Percentiles rank a stretch among this genome's conserved stretches.
phyloP scores from a whole-genome alignment of 1,140 invertebrate species.

The Cephus cinctus region DNA sequence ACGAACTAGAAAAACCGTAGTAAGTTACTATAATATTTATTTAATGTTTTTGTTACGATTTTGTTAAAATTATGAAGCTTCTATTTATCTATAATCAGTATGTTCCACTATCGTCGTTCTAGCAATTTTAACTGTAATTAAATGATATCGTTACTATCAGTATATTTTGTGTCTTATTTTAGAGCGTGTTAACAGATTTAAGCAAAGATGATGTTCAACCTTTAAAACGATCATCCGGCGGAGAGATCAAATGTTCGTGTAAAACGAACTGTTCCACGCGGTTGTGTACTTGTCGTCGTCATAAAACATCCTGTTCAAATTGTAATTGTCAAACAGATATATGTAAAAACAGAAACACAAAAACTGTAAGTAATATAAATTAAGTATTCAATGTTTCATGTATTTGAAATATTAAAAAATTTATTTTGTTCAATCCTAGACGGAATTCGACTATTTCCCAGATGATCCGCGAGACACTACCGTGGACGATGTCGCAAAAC shows the following conservation, averaged over 20 bases:
- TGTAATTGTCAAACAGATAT: slow-evolving; percentile 58
- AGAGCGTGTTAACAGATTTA: slow-evolving; percentile 8
- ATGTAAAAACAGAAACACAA: slow-evolving; percentile 53
- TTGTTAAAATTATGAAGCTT: not conserved
- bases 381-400: too few relatives aligned
- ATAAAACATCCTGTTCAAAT: slow-evolving; percentile 46
- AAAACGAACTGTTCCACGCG: slow-evolving; percentile 60
- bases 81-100: not conserved
- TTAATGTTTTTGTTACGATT: not conserved
- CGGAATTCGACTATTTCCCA: too few relatives aligned
- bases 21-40: slow-evolving; percentile 22
- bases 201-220: too few relatives aligned
- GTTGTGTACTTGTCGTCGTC: slow-evolving; percentile 62
- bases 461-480: too few relatives aligned
- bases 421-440: too few relatives aligned
- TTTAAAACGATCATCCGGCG: slow-evolving; percentile 57
- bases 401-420: too few relatives aligned
- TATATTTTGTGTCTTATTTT: too few relatives aligned
- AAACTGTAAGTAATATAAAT: slow-evolving; percentile 39
- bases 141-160: too few relatives aligned
- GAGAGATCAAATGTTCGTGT: slow-evolving; percentile 60
- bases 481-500: too few relatives aligned
- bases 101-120: not conserved
- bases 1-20: slow-evolving; percentile 33
- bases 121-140: too few relatives aligned